Conservation (phyloP, 2,113 vertebrate species). For the Aplodontia rufa region DNA sequence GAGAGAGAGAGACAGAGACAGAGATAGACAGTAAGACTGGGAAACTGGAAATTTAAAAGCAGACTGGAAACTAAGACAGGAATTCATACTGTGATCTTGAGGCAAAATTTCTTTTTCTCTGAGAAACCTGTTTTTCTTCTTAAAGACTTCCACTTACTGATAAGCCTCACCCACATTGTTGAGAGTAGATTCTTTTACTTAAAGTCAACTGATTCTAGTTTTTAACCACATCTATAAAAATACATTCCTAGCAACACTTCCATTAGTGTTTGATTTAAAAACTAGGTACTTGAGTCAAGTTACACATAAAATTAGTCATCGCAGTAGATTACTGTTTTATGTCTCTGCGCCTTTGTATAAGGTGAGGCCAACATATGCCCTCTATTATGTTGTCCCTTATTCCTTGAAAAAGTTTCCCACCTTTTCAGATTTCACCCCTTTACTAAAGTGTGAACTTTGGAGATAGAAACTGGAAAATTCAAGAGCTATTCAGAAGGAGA, state of each 20-base stretch:
- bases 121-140: background rate
- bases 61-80: background rate
- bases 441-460: background rate
- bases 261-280: background rate
- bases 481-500: background rate
- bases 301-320: background rate
- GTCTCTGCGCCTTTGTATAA: background rate
- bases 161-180: background rate
- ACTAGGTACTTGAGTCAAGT: background rate
- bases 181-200: background rate
- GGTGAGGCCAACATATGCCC: background rate
- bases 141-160: background rate
- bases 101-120: background rate
- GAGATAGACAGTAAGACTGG: background rate
- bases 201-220: background rate
- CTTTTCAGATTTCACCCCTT: background rate
- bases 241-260: background rate
- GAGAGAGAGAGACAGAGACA: background rate
- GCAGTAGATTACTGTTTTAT: background rate
- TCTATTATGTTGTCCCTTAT: background rate
- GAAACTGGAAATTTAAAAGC: background rate
- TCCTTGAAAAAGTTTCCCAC: background rate
- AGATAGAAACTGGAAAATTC: background rate
- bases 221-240: background rate
- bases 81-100: background rate